Conservation (phyloP, 1,140 invertebrate genomes). For the Cydia strobilella region DNA sequence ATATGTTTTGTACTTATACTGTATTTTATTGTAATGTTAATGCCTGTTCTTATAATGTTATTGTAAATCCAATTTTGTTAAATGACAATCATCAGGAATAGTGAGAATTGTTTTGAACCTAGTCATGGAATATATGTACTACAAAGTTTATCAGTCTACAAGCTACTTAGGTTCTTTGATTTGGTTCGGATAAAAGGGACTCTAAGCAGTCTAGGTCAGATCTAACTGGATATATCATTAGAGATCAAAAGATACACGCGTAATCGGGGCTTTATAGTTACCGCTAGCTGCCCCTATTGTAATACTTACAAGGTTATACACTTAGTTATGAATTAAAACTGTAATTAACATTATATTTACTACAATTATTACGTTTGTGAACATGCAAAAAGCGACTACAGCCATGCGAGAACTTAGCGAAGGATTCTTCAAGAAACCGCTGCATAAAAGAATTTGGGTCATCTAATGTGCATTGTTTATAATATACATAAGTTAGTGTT, state of each 20-base stretch:
- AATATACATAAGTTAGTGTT: conserved; percentile 61
- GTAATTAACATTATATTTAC: not conserved
- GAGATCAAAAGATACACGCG: not conserved
- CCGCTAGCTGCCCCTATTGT: not conserved
- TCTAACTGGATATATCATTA: conserved; percentile 11
- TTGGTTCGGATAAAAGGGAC: not conserved
- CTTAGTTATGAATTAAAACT: conserved; percentile 14
- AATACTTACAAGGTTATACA: conserved; percentile 5
- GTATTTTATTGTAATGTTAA: no score
- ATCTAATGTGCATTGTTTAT: conserved; percentile 58
- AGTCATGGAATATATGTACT: not conserved
- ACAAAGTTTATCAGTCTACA: not conserved
- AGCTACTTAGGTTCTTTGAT: not conserved
- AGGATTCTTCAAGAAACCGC: conserved; percentile 37
- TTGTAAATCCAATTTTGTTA: no score
- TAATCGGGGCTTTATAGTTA: not conserved
- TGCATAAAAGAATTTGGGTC: conserved; percentile 56
- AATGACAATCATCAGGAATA: no score
- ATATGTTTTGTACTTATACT: no score
- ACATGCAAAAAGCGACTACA: conserved; percentile 27
- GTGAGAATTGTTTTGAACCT: no score
- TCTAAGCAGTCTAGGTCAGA: conserved; percentile 16
- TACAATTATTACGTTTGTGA: not conserved
- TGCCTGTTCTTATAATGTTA: no score
- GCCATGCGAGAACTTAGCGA: conserved; percentile 3